Evolutionary conservation across 2,888 invertebrate genomes (phyloP).

Genomic region (Cheilosia soror): DNA sequence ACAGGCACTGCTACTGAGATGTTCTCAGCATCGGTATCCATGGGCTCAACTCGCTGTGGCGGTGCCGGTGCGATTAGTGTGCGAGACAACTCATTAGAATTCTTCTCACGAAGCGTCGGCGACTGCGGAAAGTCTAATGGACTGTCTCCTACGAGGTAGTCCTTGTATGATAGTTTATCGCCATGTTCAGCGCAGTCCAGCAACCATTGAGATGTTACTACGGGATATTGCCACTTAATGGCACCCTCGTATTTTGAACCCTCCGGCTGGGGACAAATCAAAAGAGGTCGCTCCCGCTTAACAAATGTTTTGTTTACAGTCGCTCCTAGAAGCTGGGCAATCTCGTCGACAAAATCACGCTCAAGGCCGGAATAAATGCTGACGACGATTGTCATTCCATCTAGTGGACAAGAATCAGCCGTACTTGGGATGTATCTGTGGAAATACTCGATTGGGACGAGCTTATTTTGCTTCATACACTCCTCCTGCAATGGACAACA

Average conservation of each 20-base stretch:
- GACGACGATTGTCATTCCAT: slow-evolving; percentile 90
- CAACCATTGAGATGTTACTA: slow-evolving; percentile 91
- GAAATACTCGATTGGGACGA: slow-evolving; percentile 88
- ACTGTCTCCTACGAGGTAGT: slow-evolving; percentile 86
- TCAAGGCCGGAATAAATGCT: slow-evolving; percentile 91
- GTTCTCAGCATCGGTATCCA: slow-evolving; percentile 76
- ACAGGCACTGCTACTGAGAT: slow-evolving; percentile 28
- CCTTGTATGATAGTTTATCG: slow-evolving; percentile 85
- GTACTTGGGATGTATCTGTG: slow-evolving; percentile 87
- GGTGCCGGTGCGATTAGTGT: slow-evolving; percentile 36
- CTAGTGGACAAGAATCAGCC: slow-evolving; percentile 85
- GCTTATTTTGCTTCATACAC: slow-evolving; percentile 84
- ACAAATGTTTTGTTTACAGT: slow-evolving; percentile 88
- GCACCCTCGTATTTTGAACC: slow-evolving; percentile 94
- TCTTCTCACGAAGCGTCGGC: slow-evolving; percentile 77
- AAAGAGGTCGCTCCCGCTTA: slow-evolving; percentile 90
- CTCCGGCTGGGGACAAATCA: slow-evolving; percentile 89
- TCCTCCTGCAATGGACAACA: slow-evolving; percentile 78
- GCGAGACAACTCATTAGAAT: slow-evolving; percentile 47
- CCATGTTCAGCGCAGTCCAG: slow-evolving; percentile 87
- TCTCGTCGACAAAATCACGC: slow-evolving; percentile 88
- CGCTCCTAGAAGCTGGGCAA: slow-evolving; percentile 90
- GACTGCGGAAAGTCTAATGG: slow-evolving; percentile 79
- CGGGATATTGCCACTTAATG: slow-evolving; percentile 92
- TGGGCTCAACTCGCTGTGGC: slow-evolving; percentile 27